Percentiles rank a stretch among this genome's conserved stretches.
Evolutionary conservation across 2,113 vertebrate genomes (phyloP).

Genomic region (Gorsachius goisagi): DNA sequence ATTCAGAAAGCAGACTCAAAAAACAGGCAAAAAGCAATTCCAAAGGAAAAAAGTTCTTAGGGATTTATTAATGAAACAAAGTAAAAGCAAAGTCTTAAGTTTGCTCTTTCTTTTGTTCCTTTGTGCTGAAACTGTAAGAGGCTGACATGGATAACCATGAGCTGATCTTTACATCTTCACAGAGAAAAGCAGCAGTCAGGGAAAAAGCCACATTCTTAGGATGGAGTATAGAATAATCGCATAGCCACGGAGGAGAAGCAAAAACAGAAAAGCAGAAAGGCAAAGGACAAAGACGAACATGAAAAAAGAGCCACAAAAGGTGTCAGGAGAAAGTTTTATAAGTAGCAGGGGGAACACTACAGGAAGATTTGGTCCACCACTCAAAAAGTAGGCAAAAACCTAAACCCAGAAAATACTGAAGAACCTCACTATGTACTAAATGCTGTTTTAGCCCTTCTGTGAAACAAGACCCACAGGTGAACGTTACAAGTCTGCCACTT

Average conservation of each 20-base stretch:
- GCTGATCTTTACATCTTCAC: background rate
- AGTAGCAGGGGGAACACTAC: background rate
- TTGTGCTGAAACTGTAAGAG: background rate
- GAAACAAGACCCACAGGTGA: background rate
- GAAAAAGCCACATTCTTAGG: background rate
- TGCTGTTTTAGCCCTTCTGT: rapidly evolving
- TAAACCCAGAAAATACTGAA: background rate
- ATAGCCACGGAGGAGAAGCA: background rate
- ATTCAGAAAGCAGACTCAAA: background rate
- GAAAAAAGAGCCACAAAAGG: background rate
- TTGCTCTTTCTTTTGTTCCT: background rate
- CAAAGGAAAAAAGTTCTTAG: background rate
- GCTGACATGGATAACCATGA: background rate
- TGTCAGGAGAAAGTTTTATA: background rate
- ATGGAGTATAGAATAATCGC: background rate
- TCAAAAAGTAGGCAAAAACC: background rate
- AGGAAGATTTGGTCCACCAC: background rate
- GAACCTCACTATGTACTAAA: background rate
- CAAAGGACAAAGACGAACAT: background rate
- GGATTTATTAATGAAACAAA: background rate
- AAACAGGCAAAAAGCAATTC: background rate
- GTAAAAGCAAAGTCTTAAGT: background rate
- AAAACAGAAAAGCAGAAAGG: background rate
- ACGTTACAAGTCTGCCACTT: background rate
- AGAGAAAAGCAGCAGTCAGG: background rate